Conservation (phyloP, 2,797 vertebrate species). For the Thalassophryne amazonica region DNA sequence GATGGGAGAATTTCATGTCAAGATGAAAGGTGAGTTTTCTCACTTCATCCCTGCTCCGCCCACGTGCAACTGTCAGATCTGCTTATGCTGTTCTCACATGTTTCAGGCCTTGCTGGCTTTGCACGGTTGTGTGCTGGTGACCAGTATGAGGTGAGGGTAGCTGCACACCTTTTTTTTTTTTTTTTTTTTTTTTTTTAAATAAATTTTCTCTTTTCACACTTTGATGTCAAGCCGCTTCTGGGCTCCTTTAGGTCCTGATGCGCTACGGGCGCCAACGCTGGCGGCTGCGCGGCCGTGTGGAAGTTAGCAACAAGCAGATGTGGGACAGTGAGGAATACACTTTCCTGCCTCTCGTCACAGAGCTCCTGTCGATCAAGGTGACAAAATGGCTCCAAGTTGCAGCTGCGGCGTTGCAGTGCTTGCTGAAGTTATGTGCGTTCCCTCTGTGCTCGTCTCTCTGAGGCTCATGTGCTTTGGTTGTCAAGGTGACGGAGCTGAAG, state of each 20-base stretch:
- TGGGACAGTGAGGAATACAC: constrained; percentile 98
- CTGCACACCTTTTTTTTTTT: too few species aligned
- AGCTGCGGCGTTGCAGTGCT: too few species aligned
- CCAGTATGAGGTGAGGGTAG: constrained; percentile 96
- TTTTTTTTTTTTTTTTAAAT: too few species aligned
- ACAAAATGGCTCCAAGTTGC: too few species aligned
- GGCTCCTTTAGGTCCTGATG: constrained; percentile 89
- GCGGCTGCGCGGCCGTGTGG: constrained; percentile 93
- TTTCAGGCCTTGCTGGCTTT: constrained; percentile 92
- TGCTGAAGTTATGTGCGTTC: not conserved
- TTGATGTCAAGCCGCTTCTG: constrained; percentile 8
- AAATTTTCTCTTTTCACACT: too few species aligned
- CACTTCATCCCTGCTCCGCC: constrained; percentile 23
- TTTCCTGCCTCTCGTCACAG: constrained; percentile 92
- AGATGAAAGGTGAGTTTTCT: constrained; percentile 92
- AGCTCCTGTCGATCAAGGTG: constrained; percentile 98
- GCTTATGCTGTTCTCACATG: constrained; percentile 32
- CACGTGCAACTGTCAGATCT: not conserved
- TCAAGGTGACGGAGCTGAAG: constrained; percentile 94
- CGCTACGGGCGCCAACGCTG: constrained; percentile 95
- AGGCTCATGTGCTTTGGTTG: constrained; percentile 30
- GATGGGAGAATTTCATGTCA: constrained; percentile 96
- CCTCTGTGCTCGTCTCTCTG: not conserved
- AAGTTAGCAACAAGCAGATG: constrained; percentile 94
- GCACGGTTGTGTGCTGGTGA: constrained; percentile 95